Percentiles rank a stretch among this genome's conserved stretches.
phyloP scores from a whole-genome alignment of 2,113 vertebrate species.

The Agapornis roseicollis region DNA sequence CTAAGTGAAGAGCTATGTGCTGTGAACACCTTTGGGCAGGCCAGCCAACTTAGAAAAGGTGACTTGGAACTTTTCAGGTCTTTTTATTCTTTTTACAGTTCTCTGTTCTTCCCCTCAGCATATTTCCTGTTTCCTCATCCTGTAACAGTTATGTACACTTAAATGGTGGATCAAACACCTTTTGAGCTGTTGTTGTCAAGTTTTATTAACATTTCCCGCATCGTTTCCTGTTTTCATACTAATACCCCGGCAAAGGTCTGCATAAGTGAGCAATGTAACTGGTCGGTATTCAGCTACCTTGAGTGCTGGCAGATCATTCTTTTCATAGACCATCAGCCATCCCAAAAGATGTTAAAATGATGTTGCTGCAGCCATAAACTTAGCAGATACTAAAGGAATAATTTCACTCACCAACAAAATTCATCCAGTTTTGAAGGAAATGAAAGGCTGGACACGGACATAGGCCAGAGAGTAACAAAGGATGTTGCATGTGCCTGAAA shows the following conservation, averaged over 20 bases:
- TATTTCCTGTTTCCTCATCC: constrained; percentile 66
- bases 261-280: neutral
- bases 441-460: neutral
- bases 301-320: neutral
- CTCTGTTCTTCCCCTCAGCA: neutral
- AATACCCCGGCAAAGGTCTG: neutral
- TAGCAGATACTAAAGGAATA: neutral
- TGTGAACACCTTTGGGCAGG: neutral
- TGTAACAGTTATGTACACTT: constrained; percentile 30
- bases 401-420: neutral
- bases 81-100: constrained; percentile 22
- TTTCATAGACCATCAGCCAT: neutral
- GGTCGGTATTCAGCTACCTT: neutral
- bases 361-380: neutral
- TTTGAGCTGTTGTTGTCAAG: constrained; percentile 52
- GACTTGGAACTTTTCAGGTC: constrained; percentile 33
- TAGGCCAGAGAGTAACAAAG: neutral
- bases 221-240: constrained; percentile 38
- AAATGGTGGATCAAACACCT: constrained; percentile 47
- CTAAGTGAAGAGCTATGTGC: neutral
- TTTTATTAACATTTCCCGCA: constrained; percentile 62
- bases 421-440: neutral
- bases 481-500: neutral
- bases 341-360: neutral
- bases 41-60: neutral